A percentile compares a stretch with the other conserved stretches of the same genome.
phyloP scores from a whole-genome alignment of 2,888 invertebrate species.

The Protula sp. region DNA sequence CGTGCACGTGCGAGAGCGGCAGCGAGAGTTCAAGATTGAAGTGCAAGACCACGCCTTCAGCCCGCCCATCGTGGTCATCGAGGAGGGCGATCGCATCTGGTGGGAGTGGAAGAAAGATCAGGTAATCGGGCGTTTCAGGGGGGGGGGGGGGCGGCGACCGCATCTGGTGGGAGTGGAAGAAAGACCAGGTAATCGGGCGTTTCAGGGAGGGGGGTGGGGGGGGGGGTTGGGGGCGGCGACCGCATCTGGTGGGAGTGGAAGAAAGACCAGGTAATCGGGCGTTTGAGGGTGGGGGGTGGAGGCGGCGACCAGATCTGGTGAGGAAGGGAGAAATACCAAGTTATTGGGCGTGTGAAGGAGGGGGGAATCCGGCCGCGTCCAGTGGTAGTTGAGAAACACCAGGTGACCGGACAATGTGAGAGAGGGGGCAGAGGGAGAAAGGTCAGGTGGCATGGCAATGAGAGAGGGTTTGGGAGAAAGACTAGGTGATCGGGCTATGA shows the following conservation, averaged over 20 bases:
- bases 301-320: constrained; percentile 54
- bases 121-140: too few relatives aligned
- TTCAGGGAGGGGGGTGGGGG: too few relatives aligned
- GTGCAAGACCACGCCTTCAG: constrained; percentile 47
- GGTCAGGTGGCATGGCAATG: too few relatives aligned
- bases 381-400: constrained; percentile 52
- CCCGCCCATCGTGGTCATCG: constrained; percentile 49
- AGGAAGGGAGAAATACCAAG: constrained; percentile 50
- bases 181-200: constrained; percentile 42
- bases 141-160: constrained; percentile 53
- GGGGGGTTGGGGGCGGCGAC: constrained; percentile 53
- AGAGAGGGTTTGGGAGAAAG: too few relatives aligned
- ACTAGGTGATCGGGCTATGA: too few relatives aligned
- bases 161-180: constrained; percentile 54
- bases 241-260: constrained; percentile 54
- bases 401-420: too few relatives aligned
- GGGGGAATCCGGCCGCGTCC: constrained; percentile 53
- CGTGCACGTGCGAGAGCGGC: constrained; percentile 45
- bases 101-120: constrained; percentile 50
- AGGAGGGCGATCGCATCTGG: constrained; percentile 54
- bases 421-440: too few relatives aligned
- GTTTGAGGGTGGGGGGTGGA: too few relatives aligned
- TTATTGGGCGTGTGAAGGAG: too few relatives aligned
- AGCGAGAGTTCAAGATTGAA: constrained; percentile 45
- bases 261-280: constrained; percentile 42